phyloP scores from a whole-genome alignment of 1,140 invertebrate species.

The Xylocopa sonorina region DNA sequence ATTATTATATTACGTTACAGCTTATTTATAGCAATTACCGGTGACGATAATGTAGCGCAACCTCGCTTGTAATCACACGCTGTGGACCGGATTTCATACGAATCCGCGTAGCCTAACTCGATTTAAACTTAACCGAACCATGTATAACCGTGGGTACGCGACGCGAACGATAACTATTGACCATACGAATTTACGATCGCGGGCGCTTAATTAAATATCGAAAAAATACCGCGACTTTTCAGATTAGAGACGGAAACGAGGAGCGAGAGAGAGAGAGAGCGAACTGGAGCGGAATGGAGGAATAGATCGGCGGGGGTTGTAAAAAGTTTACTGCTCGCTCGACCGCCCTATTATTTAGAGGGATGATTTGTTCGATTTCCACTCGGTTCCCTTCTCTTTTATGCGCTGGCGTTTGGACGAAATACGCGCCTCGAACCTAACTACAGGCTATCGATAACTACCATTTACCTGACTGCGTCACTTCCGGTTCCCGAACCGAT shows the following conservation, averaged over 20 bases:
- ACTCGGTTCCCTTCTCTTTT: not conserved
- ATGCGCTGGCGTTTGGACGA: constrained; percentile 8
- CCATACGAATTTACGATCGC: constrained; percentile 29
- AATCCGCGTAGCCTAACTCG: too few species aligned
- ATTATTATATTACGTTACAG: constrained; percentile 57
- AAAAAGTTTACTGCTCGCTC: constrained; percentile 70
- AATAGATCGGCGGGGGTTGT: constrained; percentile 64
- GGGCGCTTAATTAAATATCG: constrained; percentile 32
- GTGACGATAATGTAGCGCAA: constrained; percentile 48
- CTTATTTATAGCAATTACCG: constrained; percentile 52
- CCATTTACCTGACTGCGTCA: constrained; percentile 75
- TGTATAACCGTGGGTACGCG: constrained; percentile 15
- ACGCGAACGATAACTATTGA: constrained; percentile 38
- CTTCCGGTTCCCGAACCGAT: constrained; percentile 74
- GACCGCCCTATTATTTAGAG: constrained; percentile 68
- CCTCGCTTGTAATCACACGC: constrained; percentile 43
- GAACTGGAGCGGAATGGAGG: constrained; percentile 11
- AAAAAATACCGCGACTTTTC: not conserved
- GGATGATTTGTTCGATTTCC: constrained; percentile 50
- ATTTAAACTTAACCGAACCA: too few species aligned
- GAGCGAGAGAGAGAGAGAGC: constrained; percentile 4
- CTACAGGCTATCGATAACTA: constrained; percentile 75
- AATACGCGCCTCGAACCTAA: constrained; percentile 57
- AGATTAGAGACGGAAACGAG: not conserved
- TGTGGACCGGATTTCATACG: constrained; percentile 32